phyloP scores from a whole-genome alignment of 1,140 invertebrate species.

The Elysia chlorotica region DNA sequence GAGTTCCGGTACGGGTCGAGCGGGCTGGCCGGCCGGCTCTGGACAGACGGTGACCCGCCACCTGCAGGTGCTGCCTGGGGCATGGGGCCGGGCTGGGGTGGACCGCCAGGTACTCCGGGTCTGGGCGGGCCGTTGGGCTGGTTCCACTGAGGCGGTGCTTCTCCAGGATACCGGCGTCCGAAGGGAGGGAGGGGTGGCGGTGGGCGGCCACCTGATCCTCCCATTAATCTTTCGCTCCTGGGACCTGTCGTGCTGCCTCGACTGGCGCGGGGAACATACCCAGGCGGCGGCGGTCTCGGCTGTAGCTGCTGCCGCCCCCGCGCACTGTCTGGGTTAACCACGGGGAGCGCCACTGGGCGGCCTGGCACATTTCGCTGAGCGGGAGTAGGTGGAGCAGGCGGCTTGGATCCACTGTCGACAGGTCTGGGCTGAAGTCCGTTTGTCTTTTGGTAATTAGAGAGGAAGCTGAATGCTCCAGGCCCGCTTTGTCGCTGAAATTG shows the following conservation, averaged over 20 bases:
- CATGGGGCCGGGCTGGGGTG: background rate
- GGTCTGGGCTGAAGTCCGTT: no score
- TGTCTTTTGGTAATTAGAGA: no score
- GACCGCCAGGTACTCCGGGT: background rate
- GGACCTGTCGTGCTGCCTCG: background rate
- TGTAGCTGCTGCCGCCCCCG: no score
- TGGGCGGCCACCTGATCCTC: background rate
- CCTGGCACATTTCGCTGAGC: no score
- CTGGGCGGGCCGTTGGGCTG: background rate
- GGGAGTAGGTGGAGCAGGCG: no score
- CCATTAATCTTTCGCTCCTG: constrained; percentile 23
- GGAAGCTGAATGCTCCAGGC: no score
- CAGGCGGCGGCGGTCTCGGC: no score
- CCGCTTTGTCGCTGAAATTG: no score
- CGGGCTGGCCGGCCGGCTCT: background rate
- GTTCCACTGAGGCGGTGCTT: background rate
- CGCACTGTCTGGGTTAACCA: no score
- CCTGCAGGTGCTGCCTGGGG: background rate
- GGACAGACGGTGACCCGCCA: background rate
- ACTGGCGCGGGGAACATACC: no score
- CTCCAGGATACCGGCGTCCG: background rate
- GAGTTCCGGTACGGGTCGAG: constrained; percentile 5
- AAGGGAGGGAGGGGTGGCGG: background rate
- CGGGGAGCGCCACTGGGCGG: no score
- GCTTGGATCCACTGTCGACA: no score